phyloP scores from a whole-genome alignment of 2,797 vertebrate species.

The Galagoides demidoff region DNA sequence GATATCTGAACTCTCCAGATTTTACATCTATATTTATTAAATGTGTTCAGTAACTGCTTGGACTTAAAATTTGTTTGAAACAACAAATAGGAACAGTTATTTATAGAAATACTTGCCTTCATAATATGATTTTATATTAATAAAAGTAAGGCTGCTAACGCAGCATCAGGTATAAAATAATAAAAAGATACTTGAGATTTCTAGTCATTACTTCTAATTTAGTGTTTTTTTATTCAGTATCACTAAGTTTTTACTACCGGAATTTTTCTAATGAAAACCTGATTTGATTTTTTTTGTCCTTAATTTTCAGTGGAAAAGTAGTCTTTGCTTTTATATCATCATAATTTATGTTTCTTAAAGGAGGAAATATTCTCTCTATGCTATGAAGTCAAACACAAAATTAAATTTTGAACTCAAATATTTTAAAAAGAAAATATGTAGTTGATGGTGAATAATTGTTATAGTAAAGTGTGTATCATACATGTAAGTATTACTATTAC shows the following conservation, averaged over 20 bases:
- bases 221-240: not conserved
- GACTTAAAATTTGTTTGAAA: not conserved
- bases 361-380: slow-evolving; percentile 72
- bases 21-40: slow-evolving; percentile 12
- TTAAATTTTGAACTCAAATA: slow-evolving; percentile 63
- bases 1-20: not conserved
- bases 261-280: not conserved
- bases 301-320: not conserved
- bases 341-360: slow-evolving; percentile 60
- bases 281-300: not conserved
- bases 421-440: slow-evolving; percentile 8
- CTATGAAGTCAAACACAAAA: slow-evolving; percentile 48
- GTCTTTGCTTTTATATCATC: slow-evolving; percentile 56
- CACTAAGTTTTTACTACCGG: slow-evolving; percentile 27
- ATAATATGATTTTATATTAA: not conserved
- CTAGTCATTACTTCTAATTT: slow-evolving; percentile 25
- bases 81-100: not conserved
- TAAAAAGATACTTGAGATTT: not conserved
- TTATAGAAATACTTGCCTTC: not conserved
- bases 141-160: not conserved
- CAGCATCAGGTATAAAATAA: not conserved
- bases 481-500: not conserved
- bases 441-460: not conserved
- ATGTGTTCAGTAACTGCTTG: not conserved
- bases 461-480: not conserved